Percentiles rank a stretch among this genome's conserved stretches.
phyloP scores from a whole-genome alignment of 35 echinoderm and acorn worm species.

The Diadema setosum region DNA sequence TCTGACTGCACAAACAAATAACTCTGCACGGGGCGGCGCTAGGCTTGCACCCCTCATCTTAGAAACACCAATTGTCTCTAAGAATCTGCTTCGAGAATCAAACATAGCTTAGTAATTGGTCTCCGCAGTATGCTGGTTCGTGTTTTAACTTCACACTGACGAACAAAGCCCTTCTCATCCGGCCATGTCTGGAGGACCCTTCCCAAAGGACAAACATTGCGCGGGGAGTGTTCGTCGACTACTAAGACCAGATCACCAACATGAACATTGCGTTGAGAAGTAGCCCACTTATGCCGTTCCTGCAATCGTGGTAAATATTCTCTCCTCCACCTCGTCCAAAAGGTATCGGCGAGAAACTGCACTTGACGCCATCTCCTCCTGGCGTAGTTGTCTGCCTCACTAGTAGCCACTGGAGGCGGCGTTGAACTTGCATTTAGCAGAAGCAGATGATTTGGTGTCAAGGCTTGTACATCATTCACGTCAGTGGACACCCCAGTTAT shows the following conservation, averaged over 20 bases:
- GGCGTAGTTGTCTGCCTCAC: too few species aligned
- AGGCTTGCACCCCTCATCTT: too few species aligned
- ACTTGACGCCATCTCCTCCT: constrained; percentile 59
- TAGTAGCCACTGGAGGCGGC: background rate
- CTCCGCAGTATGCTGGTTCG: constrained; percentile 7
- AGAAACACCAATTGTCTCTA: too few species aligned
- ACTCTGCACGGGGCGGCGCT: too few species aligned
- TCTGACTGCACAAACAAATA: too few species aligned
- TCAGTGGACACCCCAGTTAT: background rate
- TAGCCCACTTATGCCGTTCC: constrained; percentile 7
- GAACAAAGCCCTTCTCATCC: background rate
- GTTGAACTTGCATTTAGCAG: background rate
- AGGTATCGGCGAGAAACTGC: constrained; percentile 52
- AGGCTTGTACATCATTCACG: background rate
- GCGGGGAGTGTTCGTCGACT: background rate
- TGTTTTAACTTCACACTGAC: constrained; percentile 41
- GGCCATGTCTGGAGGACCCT: constrained; percentile 13
- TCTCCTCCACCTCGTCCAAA: constrained; percentile 60
- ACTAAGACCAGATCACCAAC: constrained; percentile 36
- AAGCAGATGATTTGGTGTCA: constrained; percentile 41
- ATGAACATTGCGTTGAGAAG: background rate
- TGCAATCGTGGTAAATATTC: constrained; percentile 27
- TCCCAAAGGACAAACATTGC: constrained; percentile 39
- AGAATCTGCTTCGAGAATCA: too few species aligned
- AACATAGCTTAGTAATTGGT: constrained; percentile 64